Base-by-base conservation (phyloP, 2,888 invertebrate genomes). In the Choristoneura rosaceana region DNA sequence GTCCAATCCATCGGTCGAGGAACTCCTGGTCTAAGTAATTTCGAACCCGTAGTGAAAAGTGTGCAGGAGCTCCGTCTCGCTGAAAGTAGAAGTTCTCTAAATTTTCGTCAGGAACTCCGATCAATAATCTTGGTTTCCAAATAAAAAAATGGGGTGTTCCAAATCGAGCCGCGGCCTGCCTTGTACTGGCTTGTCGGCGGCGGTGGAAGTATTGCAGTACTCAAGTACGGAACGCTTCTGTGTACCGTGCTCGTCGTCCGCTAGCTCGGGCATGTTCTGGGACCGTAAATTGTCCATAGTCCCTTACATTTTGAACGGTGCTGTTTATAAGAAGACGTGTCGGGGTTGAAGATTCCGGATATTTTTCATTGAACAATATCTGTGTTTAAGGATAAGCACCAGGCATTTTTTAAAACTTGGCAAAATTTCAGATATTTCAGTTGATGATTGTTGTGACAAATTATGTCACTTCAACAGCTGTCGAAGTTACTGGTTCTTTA, bases 81-180 rank as follows among this genome's bases (percentile, higher is more conserved):
- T 34, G 34, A 34, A 34, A 34, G 34, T 34, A 34, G 0, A 34
- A 34, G 4, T 34, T 34, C 34, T 2, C 34, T 3, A 34, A 4
- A 34, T 3, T 34, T 34, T 34, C 34, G 3, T 1, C 7, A 34
- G 41, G 41, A 41, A 41, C 41, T 41, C 7, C 41, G 41, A 41
- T 7, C 41, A 41, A 9, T 63, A 63, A 33, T 63, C 63, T 17
- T 17, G 52, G 52, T 17, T 17, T 52, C 52, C 52, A 52, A 17
- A 52, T 52, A 52, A 52, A 52, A 52, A 7, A 14, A 15, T 52
- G 52, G 4, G 25, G 33, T 2, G 55, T 55, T 17, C 55, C 55
- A 10, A 55, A 55, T 9, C 17, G 55, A 33, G 10, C 10, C 5
- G 55, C 55, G 4, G 55, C 55, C 12, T 55, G 10, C 17, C 55